Conservation (phyloP, 2,888 invertebrate species). For the Drosophila kanekoi region DNA sequence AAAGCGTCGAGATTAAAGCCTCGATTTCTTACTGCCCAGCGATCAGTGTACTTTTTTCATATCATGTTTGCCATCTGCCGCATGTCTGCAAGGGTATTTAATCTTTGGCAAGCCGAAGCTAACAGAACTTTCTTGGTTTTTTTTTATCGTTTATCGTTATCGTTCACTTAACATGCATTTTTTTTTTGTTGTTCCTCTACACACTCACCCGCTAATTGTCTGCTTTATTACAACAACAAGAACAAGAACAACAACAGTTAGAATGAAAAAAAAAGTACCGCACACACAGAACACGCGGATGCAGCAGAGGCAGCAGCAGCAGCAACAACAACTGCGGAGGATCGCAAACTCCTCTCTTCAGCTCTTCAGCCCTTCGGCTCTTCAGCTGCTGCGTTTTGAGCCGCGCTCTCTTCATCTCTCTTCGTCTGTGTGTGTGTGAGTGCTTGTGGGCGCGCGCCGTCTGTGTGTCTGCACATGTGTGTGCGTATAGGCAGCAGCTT, state of each 20-base stretch:
- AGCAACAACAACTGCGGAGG: slow-evolving; percentile 14
- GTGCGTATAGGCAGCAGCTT: background rate
- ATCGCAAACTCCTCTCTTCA: background rate
- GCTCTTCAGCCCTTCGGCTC: slow-evolving; percentile 8
- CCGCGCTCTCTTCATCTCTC: background rate
- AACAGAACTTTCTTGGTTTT: slow-evolving; percentile 5
- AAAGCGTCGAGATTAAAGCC: no score
- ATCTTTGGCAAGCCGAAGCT: slow-evolving; percentile 3
- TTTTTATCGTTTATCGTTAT: slow-evolving; percentile 19
- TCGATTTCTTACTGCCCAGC: no score
- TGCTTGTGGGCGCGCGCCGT: no score
- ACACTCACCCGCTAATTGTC: slow-evolving; percentile 16
- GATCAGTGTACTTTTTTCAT: no score
- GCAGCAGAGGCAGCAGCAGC: slow-evolving; percentile 10
- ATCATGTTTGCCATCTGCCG: background rate
- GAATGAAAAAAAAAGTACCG: background rate
- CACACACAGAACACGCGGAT: slow-evolving; percentile 3
- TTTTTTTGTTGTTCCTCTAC: slow-evolving; percentile 40
- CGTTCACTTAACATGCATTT: slow-evolving; percentile 6
- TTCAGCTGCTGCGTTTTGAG: background rate
- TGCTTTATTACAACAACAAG: slow-evolving; percentile 18
- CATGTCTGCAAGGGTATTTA: slow-evolving; percentile 7
- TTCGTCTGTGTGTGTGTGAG: slow-evolving; percentile 5
- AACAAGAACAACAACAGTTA: slow-evolving; percentile 8
- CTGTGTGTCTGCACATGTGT: background rate